These are phyloP conservation scores for Melieria crassipennis DNA, from an alignment of 2,888 invertebrate genomes.

Conservation along the genomic window DNA sequence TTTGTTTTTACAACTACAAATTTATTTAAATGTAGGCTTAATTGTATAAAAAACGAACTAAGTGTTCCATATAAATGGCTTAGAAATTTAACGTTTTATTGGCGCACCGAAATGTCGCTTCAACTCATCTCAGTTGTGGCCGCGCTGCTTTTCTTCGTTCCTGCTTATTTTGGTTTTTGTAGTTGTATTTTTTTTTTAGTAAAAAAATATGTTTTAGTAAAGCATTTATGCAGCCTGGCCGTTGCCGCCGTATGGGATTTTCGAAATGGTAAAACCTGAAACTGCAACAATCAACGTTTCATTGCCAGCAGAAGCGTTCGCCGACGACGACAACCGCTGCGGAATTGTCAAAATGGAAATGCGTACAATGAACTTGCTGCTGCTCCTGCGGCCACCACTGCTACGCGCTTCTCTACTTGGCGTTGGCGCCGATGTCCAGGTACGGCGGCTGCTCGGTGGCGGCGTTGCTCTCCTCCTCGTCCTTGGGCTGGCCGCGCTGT, in stretches of 20 bases:
- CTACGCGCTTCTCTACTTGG: not conserved
- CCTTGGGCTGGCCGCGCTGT: constrained; percentile 62
- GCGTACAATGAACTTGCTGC: constrained; percentile 5
- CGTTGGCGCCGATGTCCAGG: not conserved
- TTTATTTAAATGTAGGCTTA: not conserved
- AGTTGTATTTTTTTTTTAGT: not conserved
- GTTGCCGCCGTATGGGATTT: not conserved
- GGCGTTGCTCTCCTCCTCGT: constrained; percentile 60
- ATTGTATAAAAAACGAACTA: not conserved
- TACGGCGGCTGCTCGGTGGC: constrained; percentile 17
- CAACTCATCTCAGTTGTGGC: not conserved
- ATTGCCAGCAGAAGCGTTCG: not conserved
- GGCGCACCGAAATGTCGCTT: not conserved
- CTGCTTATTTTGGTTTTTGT: not conserved
- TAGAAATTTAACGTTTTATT: not conserved
- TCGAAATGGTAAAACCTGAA: constrained; percentile 6
- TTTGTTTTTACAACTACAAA: not conserved
- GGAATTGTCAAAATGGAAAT: constrained; percentile 15
- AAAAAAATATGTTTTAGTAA: not conserved
- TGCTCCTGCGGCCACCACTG: constrained; percentile 6
- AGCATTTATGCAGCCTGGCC: not conserved
- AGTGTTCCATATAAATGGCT: not conserved
- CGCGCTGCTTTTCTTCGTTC: not conserved
- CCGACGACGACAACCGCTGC: not conserved
- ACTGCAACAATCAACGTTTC: not conserved